A percentile compares a stretch with the other conserved stretches of the same genome.
Evolutionary conservation across 1,140 invertebrate species (phyloP).

Genomic region (Drosophila sturtevanti): DNA sequence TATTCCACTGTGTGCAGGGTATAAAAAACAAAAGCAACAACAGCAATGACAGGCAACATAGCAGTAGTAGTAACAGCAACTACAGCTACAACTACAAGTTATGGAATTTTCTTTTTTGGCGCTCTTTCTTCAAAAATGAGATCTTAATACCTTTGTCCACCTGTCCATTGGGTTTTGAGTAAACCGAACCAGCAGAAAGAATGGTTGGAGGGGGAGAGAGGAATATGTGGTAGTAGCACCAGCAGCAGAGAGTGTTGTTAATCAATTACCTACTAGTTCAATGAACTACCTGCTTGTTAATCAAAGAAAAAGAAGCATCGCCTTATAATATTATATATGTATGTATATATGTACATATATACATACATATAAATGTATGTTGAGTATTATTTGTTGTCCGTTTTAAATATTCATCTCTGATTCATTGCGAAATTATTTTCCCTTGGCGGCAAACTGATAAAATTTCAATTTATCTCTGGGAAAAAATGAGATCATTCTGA

Average conservation of each 20-base stretch:
- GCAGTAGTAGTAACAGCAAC: slow-evolving; percentile 42
- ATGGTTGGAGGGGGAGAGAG: slow-evolving; percentile 10
- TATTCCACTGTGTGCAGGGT: neutral
- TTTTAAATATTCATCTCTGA: too few relatives aligned
- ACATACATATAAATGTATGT: too few relatives aligned
- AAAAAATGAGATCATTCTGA: too few relatives aligned
- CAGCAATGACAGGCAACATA: slow-evolving; percentile 11
- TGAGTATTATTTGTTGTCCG: too few relatives aligned
- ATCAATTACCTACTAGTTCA: neutral
- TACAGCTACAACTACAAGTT: slow-evolving; percentile 44
- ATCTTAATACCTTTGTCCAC: slow-evolving; percentile 15
- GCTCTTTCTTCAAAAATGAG: slow-evolving; percentile 28
- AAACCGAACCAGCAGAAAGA: neutral
- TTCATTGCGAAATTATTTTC: too few relatives aligned
- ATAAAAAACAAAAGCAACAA: neutral
- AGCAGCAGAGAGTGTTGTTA: neutral
- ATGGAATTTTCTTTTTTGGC: slow-evolving; percentile 50
- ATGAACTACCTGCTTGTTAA: neutral
- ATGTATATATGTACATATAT: too few relatives aligned
- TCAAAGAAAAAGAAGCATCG: too few relatives aligned
- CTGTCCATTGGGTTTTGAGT: neutral
- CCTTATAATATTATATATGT: too few relatives aligned
- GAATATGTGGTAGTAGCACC: too few relatives aligned
- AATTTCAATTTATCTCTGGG: too few relatives aligned
- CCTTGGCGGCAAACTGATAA: too few relatives aligned